A percentile compares a stretch with the other conserved stretches of the same genome.
phyloP scores from a whole-genome alignment of 2,888 invertebrate species.

The Actias luna region DNA sequence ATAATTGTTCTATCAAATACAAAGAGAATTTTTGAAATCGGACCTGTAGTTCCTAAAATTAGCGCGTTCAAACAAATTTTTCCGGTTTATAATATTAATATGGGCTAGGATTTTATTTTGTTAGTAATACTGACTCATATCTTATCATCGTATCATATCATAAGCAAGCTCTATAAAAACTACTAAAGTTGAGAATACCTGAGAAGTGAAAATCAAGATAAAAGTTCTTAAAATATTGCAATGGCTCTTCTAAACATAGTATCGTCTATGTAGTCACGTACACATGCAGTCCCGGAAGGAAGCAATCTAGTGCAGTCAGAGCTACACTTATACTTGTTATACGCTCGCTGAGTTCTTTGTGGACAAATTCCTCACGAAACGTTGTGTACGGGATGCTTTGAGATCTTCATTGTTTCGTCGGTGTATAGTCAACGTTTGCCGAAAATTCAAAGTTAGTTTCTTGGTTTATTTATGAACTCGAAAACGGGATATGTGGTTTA shows the following conservation, averaged over 20 bases:
- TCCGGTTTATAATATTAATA: no score
- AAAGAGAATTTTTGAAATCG: no score
- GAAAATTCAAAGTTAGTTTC: not conserved
- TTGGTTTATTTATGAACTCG: not conserved
- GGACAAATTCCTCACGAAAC: slow-evolving; percentile 9
- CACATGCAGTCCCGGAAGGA: slow-evolving; percentile 36
- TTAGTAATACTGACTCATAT: not conserved
- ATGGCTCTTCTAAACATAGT: slow-evolving; percentile 2
- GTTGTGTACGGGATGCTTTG: slow-evolving; percentile 22
- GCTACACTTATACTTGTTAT: slow-evolving; percentile 21
- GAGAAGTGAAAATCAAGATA: not conserved
- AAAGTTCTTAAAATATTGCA: slow-evolving; percentile 1
- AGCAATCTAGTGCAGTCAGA: slow-evolving; percentile 36
- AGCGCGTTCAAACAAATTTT: no score
- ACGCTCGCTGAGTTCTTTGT: slow-evolving; percentile 29
- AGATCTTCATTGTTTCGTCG: slow-evolving; percentile 19
- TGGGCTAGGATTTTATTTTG: no score
- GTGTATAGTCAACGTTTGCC: not conserved
- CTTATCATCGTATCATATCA: not conserved
- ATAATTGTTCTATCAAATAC: no score
- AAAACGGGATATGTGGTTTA: not conserved
- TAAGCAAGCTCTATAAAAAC: no score
- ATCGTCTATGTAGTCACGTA: slow-evolving; percentile 33
- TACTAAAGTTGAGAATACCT: not conserved
- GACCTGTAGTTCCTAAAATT: no score